phyloP scores from a whole-genome alignment of 2,888 invertebrate species.

The Vesta saturnalis region DNA sequence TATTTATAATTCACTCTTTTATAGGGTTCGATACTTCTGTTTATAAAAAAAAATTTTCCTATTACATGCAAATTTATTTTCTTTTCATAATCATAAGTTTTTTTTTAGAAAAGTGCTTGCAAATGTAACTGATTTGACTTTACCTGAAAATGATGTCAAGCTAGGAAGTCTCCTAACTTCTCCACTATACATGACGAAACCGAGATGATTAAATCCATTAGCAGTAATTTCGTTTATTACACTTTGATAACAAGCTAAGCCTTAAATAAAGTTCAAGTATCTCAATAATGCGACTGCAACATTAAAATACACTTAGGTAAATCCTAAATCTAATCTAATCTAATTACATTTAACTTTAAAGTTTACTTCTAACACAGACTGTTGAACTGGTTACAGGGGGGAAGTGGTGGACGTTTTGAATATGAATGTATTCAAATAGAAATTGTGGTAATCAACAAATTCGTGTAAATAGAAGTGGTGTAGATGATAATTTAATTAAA shows the following conservation, averaged over 20 bases:
- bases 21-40: slow-evolving; percentile 26
- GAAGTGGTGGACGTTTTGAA: slow-evolving; percentile 14
- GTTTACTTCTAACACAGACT: slow-evolving; percentile 31
- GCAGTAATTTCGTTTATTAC: slow-evolving; percentile 35
- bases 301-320: slow-evolving; percentile 42
- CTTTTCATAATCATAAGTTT: too few relatives aligned
- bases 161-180: slow-evolving; percentile 5
- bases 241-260: slow-evolving; percentile 36
- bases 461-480: slow-evolving; percentile 10
- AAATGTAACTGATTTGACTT: too few relatives aligned
- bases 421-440: slow-evolving; percentile 25
- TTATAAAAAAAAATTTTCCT: slow-evolving; percentile 24
- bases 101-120: too few relatives aligned
- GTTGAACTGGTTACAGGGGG: slow-evolving; percentile 16
- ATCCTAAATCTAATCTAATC: slow-evolving; percentile 41
- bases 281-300: slow-evolving; percentile 37
- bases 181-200: slow-evolving; percentile 20
- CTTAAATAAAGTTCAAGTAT: slow-evolving; percentile 39
- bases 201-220: slow-evolving; percentile 37
- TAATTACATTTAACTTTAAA: slow-evolving; percentile 36
- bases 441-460: slow-evolving; percentile 19
- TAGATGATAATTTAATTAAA: slow-evolving; percentile 15
- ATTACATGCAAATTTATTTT: neutral
- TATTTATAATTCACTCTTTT: slow-evolving; percentile 43
- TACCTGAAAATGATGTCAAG: slow-evolving; percentile 5